phyloP scores from a whole-genome alignment of 2,888 invertebrate genomes.

The Plagiodera versicolora region DNA sequence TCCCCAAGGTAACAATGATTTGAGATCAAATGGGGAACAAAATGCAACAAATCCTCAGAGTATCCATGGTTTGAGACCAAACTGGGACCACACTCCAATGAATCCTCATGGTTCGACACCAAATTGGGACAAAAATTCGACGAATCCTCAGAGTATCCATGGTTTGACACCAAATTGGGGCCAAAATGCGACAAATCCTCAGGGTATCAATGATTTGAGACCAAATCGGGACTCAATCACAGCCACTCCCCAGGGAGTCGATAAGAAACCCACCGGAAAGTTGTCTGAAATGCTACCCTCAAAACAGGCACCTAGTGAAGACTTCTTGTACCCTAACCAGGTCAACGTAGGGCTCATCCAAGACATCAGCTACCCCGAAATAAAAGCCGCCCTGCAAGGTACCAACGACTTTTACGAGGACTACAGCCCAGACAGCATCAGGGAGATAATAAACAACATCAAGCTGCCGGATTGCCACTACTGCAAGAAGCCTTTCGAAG shows the following conservation, averaged over 20 bases:
- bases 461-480: constrained; percentile 61
- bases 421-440: constrained; percentile 36
- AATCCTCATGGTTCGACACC: no score
- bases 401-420: constrained; percentile 36
- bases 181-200: background rate
- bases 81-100: background rate
- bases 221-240: background rate
- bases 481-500: constrained; percentile 65
- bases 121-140: background rate
- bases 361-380: constrained; percentile 46
- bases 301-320: constrained; percentile 34
- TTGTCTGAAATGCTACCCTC: constrained; percentile 30
- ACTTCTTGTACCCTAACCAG: constrained; percentile 42
- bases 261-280: constrained; percentile 24
- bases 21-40: background rate
- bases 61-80: background rate
- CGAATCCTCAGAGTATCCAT: no score
- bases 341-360: constrained; percentile 48
- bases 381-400: constrained; percentile 38
- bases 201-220: background rate
- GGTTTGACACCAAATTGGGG: no score
- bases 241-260: no score
- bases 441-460: constrained; percentile 36
- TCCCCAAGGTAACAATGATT: no score
- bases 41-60: background rate